Evolutionary conservation across 2,797 vertebrate genomes (phyloP).

Genomic region (Eospalax fontanierii): DNA sequence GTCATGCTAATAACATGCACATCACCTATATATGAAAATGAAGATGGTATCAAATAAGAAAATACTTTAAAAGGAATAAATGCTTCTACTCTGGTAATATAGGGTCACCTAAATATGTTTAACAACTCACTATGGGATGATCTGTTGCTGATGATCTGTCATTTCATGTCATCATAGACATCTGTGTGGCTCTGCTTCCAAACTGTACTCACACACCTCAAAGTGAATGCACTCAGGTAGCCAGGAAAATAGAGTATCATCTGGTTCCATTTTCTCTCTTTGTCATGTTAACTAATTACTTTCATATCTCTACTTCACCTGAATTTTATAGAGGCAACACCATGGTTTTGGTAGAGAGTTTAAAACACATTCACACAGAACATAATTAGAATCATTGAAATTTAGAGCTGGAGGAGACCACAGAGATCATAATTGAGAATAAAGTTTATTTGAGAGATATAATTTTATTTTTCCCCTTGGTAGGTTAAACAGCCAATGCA

Average conservation of each 20-base stretch:
- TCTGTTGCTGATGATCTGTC: background rate
- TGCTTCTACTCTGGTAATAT: background rate
- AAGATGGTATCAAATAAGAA: conserved; percentile 45
- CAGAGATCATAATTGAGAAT: conserved; percentile 71
- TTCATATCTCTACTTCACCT: background rate
- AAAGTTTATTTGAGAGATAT: conserved; percentile 80
- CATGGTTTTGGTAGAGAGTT: conserved; percentile 12
- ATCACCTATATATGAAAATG: background rate
- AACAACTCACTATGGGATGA: background rate
- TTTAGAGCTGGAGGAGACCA: conserved; percentile 69
- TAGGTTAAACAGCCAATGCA: conserved; percentile 58
- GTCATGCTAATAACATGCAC: background rate
- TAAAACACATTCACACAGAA: conserved; percentile 15
- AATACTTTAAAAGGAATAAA: conserved; percentile 15
- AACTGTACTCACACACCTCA: background rate
- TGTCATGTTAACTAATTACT: background rate
- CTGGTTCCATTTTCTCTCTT: background rate
- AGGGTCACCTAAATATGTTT: background rate
- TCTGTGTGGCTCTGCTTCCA: background rate
- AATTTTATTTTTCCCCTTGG: conserved; percentile 80
- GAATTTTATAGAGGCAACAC: background rate
- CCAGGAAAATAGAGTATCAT: background rate
- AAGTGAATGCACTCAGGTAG: background rate
- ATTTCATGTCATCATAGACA: background rate
- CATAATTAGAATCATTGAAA: conserved; percentile 75